Base-by-base conservation (phyloP, 2,797 vertebrate genomes). In the Toxotes lorentzi region DNA sequence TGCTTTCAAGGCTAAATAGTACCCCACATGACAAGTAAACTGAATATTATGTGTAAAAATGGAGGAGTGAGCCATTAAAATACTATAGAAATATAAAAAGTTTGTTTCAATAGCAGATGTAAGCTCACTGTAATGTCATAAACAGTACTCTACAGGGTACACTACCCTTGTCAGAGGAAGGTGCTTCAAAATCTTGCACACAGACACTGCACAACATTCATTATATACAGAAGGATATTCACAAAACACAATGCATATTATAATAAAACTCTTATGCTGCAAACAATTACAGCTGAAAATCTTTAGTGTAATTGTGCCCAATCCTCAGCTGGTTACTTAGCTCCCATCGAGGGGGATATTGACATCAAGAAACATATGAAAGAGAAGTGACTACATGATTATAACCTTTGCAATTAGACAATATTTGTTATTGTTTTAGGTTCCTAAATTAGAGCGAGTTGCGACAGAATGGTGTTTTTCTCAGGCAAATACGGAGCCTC, bases 341-440 rank as follows among this genome's bases (percentile, higher is more conserved):
- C 40, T 73, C 47, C n/a, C 17, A 32, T 76, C 7, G 9, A 57
- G 45, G 19, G 34, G 13, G 35, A 64, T 48, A 7, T 12, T 50
- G 65, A 73, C 68, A 83, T 73, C 50, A 83, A 86, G 82, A 58
- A 59, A 64, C 51, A 70, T 34, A 24, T 68, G 14, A 76, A 66
- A 83, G 38, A 68, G 47, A 57, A 74, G 27, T 51, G 54, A 75
- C 64, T 56, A 54, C n/a, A 51, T 13, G 13, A 74, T 61, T 47
- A 62, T 65, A 82, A 81, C 57, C 63, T 84, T 77, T 87, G 50
- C 71, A 51, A 83, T 76, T 62, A 74, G 17, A 59, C 75, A n/a
- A n/a, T 72, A 73, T 83, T 87, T 87, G 78, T 85, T 63, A 43
- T 86, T 86, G 79, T 83, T 81, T 86, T 63, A 53, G 38, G 41